Conservation (phyloP, 2,797 vertebrate genomes). For the Chaenodraco wilsoni region DNA sequence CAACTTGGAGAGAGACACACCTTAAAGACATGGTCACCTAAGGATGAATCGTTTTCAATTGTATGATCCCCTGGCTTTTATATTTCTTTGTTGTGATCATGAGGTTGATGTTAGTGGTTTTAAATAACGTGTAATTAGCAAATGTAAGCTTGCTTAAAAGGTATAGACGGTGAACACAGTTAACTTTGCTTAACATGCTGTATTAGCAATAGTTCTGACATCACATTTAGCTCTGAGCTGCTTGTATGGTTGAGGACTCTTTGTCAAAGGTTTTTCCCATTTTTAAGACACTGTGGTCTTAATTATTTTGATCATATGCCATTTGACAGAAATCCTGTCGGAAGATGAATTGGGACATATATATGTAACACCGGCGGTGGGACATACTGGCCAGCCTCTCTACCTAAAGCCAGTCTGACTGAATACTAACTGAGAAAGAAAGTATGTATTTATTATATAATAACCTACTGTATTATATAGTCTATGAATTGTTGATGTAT, state of each 20-base stretch:
- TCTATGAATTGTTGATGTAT: background rate
- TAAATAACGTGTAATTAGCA: background rate
- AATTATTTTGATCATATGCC: background rate
- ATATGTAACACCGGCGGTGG: conserved; percentile 1
- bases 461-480: background rate
- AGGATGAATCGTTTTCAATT: background rate
- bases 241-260: background rate
- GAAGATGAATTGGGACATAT: conserved; percentile 13
- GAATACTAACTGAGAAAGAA: background rate
- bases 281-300: conserved; percentile 13
- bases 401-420: background rate
- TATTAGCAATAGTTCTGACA: background rate
- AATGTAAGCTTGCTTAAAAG: background rate
- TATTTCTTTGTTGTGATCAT: too few species aligned
- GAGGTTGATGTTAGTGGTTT: background rate
- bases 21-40: background rate
- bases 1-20: background rate
- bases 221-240: background rate
- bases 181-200: background rate
- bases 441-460: background rate
- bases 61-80: too few species aligned
- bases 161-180: too few species aligned
- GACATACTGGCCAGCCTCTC: background rate
- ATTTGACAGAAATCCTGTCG: background rate
- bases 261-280: background rate